A percentile compares a stretch with the other conserved stretches of the same genome.
Evolutionary conservation across 2,797 vertebrate genomes (phyloP).

Genomic region (Pygocentrus nattereri): DNA sequence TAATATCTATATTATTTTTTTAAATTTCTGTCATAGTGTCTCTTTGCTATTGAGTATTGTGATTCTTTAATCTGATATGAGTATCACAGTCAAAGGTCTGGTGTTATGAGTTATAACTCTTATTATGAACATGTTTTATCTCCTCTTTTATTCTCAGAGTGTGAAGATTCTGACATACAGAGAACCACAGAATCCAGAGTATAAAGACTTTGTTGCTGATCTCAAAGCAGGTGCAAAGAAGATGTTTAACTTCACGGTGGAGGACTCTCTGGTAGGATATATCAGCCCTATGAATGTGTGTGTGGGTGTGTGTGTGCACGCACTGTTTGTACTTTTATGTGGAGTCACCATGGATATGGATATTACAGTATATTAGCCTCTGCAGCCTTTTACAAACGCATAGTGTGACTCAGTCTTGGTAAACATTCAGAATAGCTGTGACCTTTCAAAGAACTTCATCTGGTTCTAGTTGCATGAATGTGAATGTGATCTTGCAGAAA

Average conservation of each 20-base stretch:
- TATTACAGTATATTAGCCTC: neutral
- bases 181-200: conserved; percentile 88
- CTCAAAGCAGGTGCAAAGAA: conserved; percentile 77
- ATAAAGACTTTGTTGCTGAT: conserved; percentile 81
- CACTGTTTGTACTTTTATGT: neutral
- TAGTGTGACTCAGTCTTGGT: conserved; percentile 8
- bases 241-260: conserved; percentile 87
- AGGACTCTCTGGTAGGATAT: conserved; percentile 86
- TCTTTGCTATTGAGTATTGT: too few species aligned
- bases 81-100: neutral
- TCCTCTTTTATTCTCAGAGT: conserved; percentile 73
- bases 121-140: neutral
- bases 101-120: neutral
- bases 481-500: neutral
- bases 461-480: neutral
- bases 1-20: too few species aligned
- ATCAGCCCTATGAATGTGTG: conserved; percentile 14
- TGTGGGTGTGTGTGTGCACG: neutral
- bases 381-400: neutral
- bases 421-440: conserved; percentile 17
- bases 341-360: neutral
- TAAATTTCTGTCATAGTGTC: too few species aligned
- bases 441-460: neutral
- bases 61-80: neutral
- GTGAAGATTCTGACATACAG: conserved; percentile 93